Percentiles rank a stretch among this genome's conserved stretches.
phyloP scores from a whole-genome alignment of 2,113 vertebrate genomes.

The Siniperca chuatsi region DNA sequence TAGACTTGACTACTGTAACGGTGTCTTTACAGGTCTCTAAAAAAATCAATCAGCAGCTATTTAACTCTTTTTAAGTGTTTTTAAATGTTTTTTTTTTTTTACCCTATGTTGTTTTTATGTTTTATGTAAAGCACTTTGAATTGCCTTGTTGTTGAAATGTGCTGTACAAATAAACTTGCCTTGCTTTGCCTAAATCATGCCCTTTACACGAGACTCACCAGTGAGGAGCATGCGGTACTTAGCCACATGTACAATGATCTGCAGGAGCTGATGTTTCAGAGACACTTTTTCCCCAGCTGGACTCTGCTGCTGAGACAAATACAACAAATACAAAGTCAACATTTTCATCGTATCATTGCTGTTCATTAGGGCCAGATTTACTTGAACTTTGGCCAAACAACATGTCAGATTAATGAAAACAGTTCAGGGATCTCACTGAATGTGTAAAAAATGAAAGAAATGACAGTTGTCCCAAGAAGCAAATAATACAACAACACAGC shows the following conservation, averaged over 20 bases:
- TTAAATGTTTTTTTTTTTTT: too few species aligned
- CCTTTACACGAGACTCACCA: conserved; percentile 81
- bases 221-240: conserved; percentile 96
- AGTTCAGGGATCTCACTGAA: neutral
- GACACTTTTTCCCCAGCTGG: conserved; percentile 79
- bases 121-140: too few species aligned
- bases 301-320: conserved; percentile 83
- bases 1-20: too few species aligned
- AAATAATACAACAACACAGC: conserved; percentile 10
- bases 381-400: neutral
- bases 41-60: too few species aligned
- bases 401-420: conserved; percentile 8
- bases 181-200: neutral
- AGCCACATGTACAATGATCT: conserved; percentile 91
- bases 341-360: conserved; percentile 1
- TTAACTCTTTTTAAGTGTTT: too few species aligned
- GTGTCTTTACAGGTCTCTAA: too few species aligned
- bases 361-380: neutral
- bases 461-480: conserved; percentile 7
- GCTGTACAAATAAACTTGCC: too few species aligned
- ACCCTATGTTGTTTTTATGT: too few species aligned
- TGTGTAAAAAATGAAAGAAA: conserved; percentile 1
- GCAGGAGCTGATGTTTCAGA: conserved; percentile 91
- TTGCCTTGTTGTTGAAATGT: too few species aligned
- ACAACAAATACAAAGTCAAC: conserved; percentile 16